Percentiles rank a stretch among this genome's conserved stretches.
Evolutionary conservation across 2,888 invertebrate species (phyloP).

Genomic region (Aporophyla lueneburgensis): DNA sequence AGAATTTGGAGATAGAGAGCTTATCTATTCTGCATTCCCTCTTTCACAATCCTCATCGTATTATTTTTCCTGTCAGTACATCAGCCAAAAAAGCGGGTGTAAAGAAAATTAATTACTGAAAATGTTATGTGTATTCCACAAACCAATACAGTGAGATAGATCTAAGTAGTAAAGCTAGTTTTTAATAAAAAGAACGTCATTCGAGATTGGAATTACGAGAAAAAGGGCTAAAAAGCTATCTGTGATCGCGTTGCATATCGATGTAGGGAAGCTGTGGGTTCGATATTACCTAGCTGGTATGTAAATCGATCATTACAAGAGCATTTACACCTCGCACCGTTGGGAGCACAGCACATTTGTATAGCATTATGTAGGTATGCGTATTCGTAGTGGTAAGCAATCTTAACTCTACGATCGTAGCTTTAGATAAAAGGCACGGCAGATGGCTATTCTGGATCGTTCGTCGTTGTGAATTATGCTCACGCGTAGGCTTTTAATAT

Average conservation of each 20-base stretch:
- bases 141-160: constrained; percentile 3
- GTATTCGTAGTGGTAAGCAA: constrained; percentile 39
- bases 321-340: constrained; percentile 68
- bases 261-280: constrained; percentile 54
- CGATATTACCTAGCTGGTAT: constrained; percentile 61
- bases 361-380: constrained; percentile 51
- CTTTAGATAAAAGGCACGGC: constrained; percentile 44
- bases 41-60: not conserved
- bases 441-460: constrained; percentile 44
- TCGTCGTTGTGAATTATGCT: constrained; percentile 43
- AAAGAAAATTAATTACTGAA: constrained; percentile 35
- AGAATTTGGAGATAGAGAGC: not conserved
- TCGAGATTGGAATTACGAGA: constrained; percentile 55
- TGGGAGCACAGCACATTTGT: constrained; percentile 56
- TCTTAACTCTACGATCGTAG: constrained; percentile 49
- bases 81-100: no score
- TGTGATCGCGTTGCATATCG: constrained; percentile 60
- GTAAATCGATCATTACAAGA: constrained; percentile 70
- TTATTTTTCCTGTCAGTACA: not conserved
- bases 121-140: constrained; percentile 13
- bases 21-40: not conserved
- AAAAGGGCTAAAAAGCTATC: constrained; percentile 56
- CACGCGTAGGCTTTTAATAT: constrained; percentile 49
- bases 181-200: constrained; percentile 35
- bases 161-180: constrained; percentile 23